Evolutionary conservation across 1,140 invertebrate species (phyloP).

Genomic region (Drosophila mayri): DNA sequence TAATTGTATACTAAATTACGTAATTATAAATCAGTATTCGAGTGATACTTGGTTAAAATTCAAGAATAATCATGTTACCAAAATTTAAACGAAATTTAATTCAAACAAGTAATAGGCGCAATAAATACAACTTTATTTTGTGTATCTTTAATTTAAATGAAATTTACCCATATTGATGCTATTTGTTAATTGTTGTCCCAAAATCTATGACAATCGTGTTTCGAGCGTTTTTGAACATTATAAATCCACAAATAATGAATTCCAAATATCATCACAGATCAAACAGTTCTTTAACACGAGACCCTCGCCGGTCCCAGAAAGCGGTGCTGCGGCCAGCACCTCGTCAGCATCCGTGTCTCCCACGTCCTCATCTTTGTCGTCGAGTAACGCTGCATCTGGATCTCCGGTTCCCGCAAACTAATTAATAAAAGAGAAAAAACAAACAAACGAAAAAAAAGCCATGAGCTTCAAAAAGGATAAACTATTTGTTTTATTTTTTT

Average conservation of each 20-base stretch:
- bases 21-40: background rate
- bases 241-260: background rate
- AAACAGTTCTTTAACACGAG: constrained; percentile 82
- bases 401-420: constrained; percentile 83
- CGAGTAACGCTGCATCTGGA: constrained; percentile 78
- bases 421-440: constrained; percentile 52
- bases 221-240: background rate
- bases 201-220: constrained; percentile 7
- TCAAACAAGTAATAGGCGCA: background rate
- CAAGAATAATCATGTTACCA: background rate
- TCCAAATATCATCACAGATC: constrained; percentile 49
- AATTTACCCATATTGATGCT: background rate
- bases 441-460: constrained; percentile 58
- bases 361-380: constrained; percentile 80
- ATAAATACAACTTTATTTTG: background rate
- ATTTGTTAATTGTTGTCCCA: background rate
- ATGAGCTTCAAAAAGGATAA: constrained; percentile 69
- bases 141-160: background rate
- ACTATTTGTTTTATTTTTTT: constrained; percentile 19
- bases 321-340: constrained; percentile 58
- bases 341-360: constrained; percentile 78
- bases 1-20: background rate
- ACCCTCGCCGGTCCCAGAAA: constrained; percentile 65
- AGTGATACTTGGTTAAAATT: background rate
- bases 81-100: background rate